Conservation (phyloP, 2,888 invertebrate species). For the Pseudeuparius sepicola region DNA sequence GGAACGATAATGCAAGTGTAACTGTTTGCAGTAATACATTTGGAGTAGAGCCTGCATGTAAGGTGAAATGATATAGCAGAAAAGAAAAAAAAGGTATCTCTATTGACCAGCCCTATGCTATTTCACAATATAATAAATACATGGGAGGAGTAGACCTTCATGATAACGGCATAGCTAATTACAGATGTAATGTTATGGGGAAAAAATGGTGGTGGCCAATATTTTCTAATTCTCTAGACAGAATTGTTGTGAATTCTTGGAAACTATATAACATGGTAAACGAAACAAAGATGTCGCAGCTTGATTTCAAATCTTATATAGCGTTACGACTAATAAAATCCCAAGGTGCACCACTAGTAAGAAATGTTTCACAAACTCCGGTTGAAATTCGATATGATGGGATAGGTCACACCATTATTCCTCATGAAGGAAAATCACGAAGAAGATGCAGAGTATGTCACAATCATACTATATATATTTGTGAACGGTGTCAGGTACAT, state of each 20-base stretch:
- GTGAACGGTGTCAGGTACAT: too few species aligned
- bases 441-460: slow-evolving; percentile 15
- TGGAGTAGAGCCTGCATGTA: neutral
- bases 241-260: slow-evolving; percentile 3
- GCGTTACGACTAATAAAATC: slow-evolving; percentile 13
- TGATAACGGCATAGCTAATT: slow-evolving; percentile 10
- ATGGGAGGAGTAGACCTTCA: slow-evolving; percentile 12
- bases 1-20: neutral
- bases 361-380: slow-evolving; percentile 8
- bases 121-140: slow-evolving; percentile 9
- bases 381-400: slow-evolving; percentile 12
- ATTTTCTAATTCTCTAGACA: slow-evolving; percentile 8
- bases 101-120: slow-evolving; percentile 6
- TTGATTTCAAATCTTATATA: slow-evolving; percentile 21
- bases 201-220: slow-evolving; percentile 18
- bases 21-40: neutral
- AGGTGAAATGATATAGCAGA: slow-evolving; percentile 6
- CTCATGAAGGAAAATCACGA: slow-evolving; percentile 12
- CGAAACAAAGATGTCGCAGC: slow-evolving; percentile 20
- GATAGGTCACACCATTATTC: slow-evolving; percentile 12
- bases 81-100: slow-evolving; percentile 1
- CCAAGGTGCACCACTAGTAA: slow-evolving; percentile 4
- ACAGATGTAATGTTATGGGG: slow-evolving; percentile 11
- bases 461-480: too few species aligned
- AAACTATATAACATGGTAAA: slow-evolving; percentile 13